A percentile compares a stretch with the other conserved stretches of the same genome.
phyloP scores from a whole-genome alignment of 2,113 vertebrate species.

The Oryzias melastigma region DNA sequence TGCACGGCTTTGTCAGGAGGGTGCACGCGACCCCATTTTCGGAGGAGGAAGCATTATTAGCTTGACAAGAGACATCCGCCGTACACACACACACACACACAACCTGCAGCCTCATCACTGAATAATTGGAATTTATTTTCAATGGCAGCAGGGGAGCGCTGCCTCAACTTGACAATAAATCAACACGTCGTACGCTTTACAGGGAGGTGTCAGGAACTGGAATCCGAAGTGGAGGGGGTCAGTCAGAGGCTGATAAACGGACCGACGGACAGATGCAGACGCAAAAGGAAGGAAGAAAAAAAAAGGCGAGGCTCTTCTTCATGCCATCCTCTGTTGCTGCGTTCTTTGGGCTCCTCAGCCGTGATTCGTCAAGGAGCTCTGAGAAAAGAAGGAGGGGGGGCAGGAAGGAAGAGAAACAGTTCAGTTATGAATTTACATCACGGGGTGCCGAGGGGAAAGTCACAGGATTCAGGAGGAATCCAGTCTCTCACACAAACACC shows the following conservation, averaged over 20 bases:
- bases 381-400: slow-evolving; percentile 5
- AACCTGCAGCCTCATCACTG: slow-evolving; percentile 57
- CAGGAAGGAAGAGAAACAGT: slow-evolving; percentile 14
- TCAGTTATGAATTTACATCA: slow-evolving; percentile 33
- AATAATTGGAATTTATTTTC: slow-evolving; percentile 71
- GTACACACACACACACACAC: slow-evolving; percentile 38
- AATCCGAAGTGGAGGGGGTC: slow-evolving; percentile 25
- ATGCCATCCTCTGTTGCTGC: slow-evolving; percentile 20
- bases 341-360: slow-evolving; percentile 48
- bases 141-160: slow-evolving; percentile 45
- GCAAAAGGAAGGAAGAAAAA: neutral
- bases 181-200: slow-evolving; percentile 57
- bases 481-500: slow-evolving; percentile 14
- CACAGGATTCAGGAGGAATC: slow-evolving; percentile 23
- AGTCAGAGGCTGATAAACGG: slow-evolving; percentile 25
- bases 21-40: slow-evolving; percentile 60
- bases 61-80: slow-evolving; percentile 46
- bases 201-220: slow-evolving; percentile 60
- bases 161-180: slow-evolving; percentile 62
- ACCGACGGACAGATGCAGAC: slow-evolving; percentile 34
- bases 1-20: slow-evolving; percentile 36
- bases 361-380: slow-evolving; percentile 56
- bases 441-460: slow-evolving; percentile 17
- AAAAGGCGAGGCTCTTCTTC: slow-evolving; percentile 26
- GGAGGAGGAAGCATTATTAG: slow-evolving; percentile 60